These are phyloP conservation scores for Hyperoodon ampullatus DNA, from an alignment of 2,113 vertebrate genomes.

Conservation along the genomic window DNA sequence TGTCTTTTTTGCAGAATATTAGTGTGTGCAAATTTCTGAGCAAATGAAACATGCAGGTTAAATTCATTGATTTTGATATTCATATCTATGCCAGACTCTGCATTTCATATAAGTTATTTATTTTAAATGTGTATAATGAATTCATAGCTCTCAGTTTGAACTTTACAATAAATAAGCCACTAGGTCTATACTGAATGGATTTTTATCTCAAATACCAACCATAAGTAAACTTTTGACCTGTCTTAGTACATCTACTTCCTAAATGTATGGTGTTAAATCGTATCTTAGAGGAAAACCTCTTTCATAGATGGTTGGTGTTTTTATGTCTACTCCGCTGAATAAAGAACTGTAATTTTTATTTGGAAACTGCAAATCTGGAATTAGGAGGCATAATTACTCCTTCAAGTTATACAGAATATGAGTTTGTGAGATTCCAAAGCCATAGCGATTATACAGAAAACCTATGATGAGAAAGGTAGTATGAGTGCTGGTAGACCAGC, in stretches of 20 bases:
- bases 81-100: conserved; percentile 64
- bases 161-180: conserved; percentile 57
- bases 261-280: conserved; percentile 8
- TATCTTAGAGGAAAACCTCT: conserved; percentile 39
- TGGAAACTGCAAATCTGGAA: conserved; percentile 79
- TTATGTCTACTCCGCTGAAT: conserved; percentile 42
- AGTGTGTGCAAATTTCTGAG: conserved; percentile 69
- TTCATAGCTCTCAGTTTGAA: conserved; percentile 52
- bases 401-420: conserved; percentile 64
- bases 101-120: conserved; percentile 70
- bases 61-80: conserved; percentile 70
- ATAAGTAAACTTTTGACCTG: background rate
- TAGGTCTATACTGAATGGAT: conserved; percentile 54
- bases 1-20: conserved; percentile 74
- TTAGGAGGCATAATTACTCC: conserved; percentile 67
- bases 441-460: conserved; percentile 6
- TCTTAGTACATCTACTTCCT: conserved; percentile 48
- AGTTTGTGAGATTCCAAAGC: conserved; percentile 58
- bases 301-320: conserved; percentile 31
- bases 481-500: conserved; percentile 37
- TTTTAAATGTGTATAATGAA: conserved; percentile 70
- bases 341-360: conserved; percentile 50
- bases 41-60: conserved; percentile 78
- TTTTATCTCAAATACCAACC: conserved; percentile 59
- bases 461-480: background rate